A percentile compares a stretch with the other conserved stretches of the same genome.
These are phyloP conservation scores for Coleophora deauratella DNA, from an alignment of 2,888 invertebrate genomes.

Conservation along the genomic window DNA sequence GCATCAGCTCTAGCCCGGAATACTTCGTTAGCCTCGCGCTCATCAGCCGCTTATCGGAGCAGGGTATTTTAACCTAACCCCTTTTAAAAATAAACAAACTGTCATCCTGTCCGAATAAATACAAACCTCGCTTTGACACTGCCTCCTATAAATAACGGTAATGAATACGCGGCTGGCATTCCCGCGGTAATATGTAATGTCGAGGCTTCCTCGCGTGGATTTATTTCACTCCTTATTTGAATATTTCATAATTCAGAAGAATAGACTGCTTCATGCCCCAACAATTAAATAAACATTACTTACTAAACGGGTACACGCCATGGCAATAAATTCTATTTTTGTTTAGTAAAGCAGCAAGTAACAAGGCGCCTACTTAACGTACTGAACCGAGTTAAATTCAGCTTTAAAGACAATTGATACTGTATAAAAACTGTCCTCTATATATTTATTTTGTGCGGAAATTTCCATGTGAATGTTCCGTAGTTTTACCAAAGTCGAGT, in stretches of 20 bases:
- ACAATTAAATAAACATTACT: constrained; percentile 29
- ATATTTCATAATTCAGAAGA: constrained; percentile 60
- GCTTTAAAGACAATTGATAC: background rate
- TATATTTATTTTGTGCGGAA: no score
- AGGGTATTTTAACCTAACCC: constrained; percentile 57
- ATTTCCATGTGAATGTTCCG: no score
- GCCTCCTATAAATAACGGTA: constrained; percentile 69
- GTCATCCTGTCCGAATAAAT: constrained; percentile 60
- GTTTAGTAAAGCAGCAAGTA: constrained; percentile 2
- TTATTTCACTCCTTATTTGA: constrained; percentile 62
- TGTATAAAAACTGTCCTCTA: no score
- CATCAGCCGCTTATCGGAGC: constrained; percentile 58
- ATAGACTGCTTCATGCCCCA: constrained; percentile 34
- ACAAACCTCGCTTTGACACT: constrained; percentile 64
- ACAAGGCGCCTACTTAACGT: no score
- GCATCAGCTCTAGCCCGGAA: constrained; percentile 33
- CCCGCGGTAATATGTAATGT: constrained; percentile 63
- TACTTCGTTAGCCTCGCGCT: no score
- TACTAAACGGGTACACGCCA: constrained; percentile 18
- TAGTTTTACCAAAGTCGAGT: no score
- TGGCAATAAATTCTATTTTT: constrained; percentile 12
- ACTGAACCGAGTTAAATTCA: background rate
- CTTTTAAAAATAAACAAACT: constrained; percentile 67
- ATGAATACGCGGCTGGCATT: constrained; percentile 65
- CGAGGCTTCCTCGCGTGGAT: constrained; percentile 58